These are phyloP conservation scores for Phylloscopus trochilus DNA, from an alignment of 2,113 vertebrate species.

Conservation along the genomic window DNA sequence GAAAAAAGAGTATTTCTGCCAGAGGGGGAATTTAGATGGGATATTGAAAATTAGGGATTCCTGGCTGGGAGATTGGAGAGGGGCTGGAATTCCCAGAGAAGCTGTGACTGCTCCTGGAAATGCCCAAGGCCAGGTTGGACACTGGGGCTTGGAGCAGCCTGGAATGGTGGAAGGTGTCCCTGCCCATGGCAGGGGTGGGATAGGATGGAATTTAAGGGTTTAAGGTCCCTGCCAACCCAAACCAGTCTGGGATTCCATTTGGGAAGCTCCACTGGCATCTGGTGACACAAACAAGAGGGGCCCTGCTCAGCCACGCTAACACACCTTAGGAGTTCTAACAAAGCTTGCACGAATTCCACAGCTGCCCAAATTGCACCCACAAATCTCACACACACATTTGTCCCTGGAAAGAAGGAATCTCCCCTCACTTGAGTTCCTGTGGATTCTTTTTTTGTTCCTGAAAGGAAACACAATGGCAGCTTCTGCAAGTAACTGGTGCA, in stretches of 20 bases:
- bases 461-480: not conserved
- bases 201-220: rapidly evolving
- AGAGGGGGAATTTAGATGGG: not conserved
- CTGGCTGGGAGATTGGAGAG: not conserved
- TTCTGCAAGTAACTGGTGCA: not conserved
- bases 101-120: not conserved
- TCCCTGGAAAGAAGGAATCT: not conserved
- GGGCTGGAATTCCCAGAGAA: not conserved
- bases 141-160: not conserved
- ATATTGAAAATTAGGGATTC: not conserved
- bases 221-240: rapidly evolving
- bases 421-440: not conserved
- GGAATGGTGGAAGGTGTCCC: not conserved
- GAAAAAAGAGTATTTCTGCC: not conserved
- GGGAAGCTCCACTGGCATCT: not conserved
- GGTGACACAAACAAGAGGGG: not conserved
- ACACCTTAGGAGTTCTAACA: not conserved
- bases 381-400: not conserved
- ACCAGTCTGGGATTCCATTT: not conserved
- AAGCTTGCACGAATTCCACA: too few species aligned
- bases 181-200: not conserved
- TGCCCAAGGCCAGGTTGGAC: not conserved
- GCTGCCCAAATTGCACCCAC: rapidly evolving
- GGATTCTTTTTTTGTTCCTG: not conserved
- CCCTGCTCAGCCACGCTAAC: not conserved